phyloP scores from a whole-genome alignment of 2,797 vertebrate genomes.

The Mastacembelus armatus region DNA sequence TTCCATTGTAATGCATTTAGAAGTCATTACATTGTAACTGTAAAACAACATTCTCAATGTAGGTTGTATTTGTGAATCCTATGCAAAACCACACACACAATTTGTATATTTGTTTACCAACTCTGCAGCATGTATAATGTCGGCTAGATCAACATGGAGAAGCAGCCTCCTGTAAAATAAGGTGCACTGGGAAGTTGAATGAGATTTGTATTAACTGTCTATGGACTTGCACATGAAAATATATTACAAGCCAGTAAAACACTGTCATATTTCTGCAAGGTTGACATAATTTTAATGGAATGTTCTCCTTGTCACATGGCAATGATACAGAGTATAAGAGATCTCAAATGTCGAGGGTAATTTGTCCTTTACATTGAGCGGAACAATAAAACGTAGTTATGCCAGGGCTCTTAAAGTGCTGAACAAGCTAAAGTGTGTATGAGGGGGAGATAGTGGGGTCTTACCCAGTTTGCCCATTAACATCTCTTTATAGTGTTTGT shows the following conservation, averaged over 20 bases:
- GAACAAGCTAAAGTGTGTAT: slow-evolving; percentile 49
- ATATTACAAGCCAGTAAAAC: slow-evolving; percentile 62
- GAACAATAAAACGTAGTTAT: slow-evolving; percentile 25
- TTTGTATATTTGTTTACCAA: slow-evolving; percentile 3
- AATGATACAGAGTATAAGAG: slow-evolving; percentile 54
- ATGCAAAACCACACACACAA: not conserved
- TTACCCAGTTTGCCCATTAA: not conserved
- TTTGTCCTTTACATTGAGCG: slow-evolving; percentile 59
- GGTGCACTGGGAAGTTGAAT: slow-evolving; percentile 57
- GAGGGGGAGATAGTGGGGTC: not conserved
- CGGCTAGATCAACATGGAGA: not conserved
- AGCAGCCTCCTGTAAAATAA: slow-evolving; percentile 38
- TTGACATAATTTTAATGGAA: slow-evolving; percentile 74
- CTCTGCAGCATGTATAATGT: slow-evolving; percentile 6
- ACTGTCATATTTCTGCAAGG: slow-evolving; percentile 62
- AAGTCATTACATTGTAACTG: too few species aligned
- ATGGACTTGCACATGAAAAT: slow-evolving; percentile 40
- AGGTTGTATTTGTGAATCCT: not conserved
- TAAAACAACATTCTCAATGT: too few species aligned
- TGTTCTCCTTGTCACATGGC: slow-evolving; percentile 38
- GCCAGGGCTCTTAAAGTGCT: slow-evolving; percentile 45
- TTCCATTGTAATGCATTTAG: too few species aligned
- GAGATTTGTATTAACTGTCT: slow-evolving; percentile 65
- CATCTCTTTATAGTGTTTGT: not conserved
- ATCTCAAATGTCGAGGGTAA: slow-evolving; percentile 49